Base-by-base conservation (phyloP, 2,888 invertebrate species). In the Penaeus monodon region DNA sequence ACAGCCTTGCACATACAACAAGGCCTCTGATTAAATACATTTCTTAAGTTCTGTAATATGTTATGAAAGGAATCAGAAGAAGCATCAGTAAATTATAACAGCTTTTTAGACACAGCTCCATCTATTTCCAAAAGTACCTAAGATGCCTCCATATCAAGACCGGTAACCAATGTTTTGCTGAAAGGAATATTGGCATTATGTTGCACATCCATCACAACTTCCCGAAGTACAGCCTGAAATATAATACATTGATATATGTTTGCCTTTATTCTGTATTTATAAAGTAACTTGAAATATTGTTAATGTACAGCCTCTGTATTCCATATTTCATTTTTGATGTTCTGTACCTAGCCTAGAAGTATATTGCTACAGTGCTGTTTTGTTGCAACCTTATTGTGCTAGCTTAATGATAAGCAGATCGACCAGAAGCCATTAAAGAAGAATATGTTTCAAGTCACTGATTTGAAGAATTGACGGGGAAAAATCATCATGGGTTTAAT, bases 321-420 rank as follows among this genome's bases (percentile, higher is more conserved):
- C 74, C 81, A 27, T 65, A 64, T 80, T 65, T 64, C 80, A 65
- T n/a, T 38, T 80, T 64, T 80, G 64, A 65, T 80, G 64, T 64
- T 68, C 68, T 44, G 44, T 49, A 24, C 81, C 68, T 80, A 27
- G 29, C 33, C 73, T 63, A 33, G 49, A 70, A 24, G 77, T 77
- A 57, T 57, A 57, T 57, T 57, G 49, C 76, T n/a, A 77, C 38
- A 77, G 27, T 38, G n/a, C 38, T 57, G 57, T 57, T 57, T 57
- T 57, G 57, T n/a, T 57, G 57, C 57, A 57, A 57, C 57, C 57
- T 57, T 57, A 57, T 12, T n/a, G n/a, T 20, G 17, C 57, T 57
- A 57, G 57, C 57, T 57, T 57, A 57, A 57, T 57, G 57, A 57
- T 57, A 57, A 57, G 57, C n/a, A n/a, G 17, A 57, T 57, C 57